Evolutionary conservation across 2,888 invertebrate species (phyloP).

Genomic region (Ornithoptera priamus): DNA sequence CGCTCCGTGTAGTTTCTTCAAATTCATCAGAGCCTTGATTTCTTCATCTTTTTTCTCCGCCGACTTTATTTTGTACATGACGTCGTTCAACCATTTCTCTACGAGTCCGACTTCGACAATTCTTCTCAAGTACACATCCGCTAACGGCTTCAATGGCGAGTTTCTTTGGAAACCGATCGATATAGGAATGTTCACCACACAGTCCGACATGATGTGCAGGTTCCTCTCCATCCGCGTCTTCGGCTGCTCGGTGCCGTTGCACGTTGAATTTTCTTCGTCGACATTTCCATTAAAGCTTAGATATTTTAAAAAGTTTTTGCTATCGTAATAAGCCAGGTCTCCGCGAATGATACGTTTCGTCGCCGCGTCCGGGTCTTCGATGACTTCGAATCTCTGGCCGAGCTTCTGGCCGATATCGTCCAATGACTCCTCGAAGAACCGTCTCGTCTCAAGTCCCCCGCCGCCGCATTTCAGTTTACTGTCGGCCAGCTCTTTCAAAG

Average conservation of each 20-base stretch:
- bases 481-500: slow-evolving; percentile 83
- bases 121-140: slow-evolving; percentile 83
- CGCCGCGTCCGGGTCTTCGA: slow-evolving; percentile 81
- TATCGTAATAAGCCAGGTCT: slow-evolving; percentile 89
- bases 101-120: slow-evolving; percentile 88
- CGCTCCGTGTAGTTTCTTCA: slow-evolving; percentile 88
- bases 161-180: slow-evolving; percentile 91
- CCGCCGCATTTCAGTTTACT: slow-evolving; percentile 85
- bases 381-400: slow-evolving; percentile 82
- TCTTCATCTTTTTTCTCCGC: slow-evolving; percentile 79
- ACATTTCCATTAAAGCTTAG: slow-evolving; percentile 80
- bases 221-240: slow-evolving; percentile 61
- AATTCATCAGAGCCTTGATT: slow-evolving; percentile 87
- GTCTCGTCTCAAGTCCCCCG: slow-evolving; percentile 85
- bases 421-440: slow-evolving; percentile 84
- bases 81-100: slow-evolving; percentile 89
- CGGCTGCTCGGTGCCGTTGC: slow-evolving; percentile 40
- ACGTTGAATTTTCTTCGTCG: slow-evolving; percentile 47
- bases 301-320: slow-evolving; percentile 84
- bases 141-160: slow-evolving; percentile 85
- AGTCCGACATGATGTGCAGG: slow-evolving; percentile 90
- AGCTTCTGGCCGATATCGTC: slow-evolving; percentile 85
- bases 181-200: slow-evolving; percentile 89
- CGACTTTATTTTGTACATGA: slow-evolving; percentile 80
- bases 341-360: slow-evolving; percentile 85